Percentiles rank a stretch among this genome's conserved stretches.
Evolutionary conservation across 2,113 vertebrate species (phyloP).

Genomic region (Cephalophus harveyi): DNA sequence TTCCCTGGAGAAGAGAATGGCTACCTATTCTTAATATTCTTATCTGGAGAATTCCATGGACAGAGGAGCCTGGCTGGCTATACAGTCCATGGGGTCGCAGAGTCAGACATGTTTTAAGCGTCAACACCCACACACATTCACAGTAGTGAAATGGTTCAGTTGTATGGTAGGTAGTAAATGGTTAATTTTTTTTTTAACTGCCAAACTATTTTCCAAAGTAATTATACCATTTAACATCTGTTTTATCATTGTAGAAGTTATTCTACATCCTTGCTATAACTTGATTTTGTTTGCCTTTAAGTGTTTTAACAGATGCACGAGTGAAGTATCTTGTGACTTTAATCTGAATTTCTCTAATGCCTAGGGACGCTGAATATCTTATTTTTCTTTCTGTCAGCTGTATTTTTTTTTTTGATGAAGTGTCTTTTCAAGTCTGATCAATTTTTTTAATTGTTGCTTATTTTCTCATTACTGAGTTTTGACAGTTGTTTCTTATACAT

Average conservation of each 20-base stretch:
- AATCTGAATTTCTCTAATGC: not conserved
- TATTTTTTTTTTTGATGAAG: not conserved
- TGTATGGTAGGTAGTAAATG: not conserved
- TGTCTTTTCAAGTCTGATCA: not conserved
- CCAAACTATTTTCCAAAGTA: not conserved
- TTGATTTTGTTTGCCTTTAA: not conserved
- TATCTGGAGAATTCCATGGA: not conserved
- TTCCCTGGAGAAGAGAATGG: not conserved
- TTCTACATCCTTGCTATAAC: not conserved
- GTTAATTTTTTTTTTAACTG: not conserved
- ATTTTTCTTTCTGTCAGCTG: not conserved
- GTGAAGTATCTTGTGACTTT: not conserved
- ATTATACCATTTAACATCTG: not conserved
- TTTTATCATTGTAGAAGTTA: not conserved
- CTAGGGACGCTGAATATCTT: not conserved
- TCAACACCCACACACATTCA: not conserved
- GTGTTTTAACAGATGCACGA: not conserved
- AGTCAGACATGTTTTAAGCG: not conserved
- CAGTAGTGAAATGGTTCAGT: not conserved
- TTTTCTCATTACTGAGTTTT: not conserved
- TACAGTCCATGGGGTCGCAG: not conserved
- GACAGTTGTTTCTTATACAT: not conserved
- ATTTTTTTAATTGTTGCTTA: not conserved
- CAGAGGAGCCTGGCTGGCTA: not conserved
- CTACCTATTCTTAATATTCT: not conserved